Evolutionary conservation across 2,888 invertebrate genomes (phyloP), one percentile per base, ranked within the genome.

Genomic region (Nesidiocoris tenuis): DNA sequence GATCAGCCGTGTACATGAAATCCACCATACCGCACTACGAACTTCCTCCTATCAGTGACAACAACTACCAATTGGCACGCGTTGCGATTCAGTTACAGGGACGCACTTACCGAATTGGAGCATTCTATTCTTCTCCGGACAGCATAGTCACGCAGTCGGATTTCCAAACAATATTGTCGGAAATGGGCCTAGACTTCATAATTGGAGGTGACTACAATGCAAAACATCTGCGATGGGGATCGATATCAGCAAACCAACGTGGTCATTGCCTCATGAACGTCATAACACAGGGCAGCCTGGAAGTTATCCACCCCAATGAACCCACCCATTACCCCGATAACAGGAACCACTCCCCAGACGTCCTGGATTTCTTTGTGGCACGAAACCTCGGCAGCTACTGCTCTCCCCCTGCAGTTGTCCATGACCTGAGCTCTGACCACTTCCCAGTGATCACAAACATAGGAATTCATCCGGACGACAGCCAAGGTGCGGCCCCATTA

Each of bases 261-360:
- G 66, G 66, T 2, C 24, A 39, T 16, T 22, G 24, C 18, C 9
- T 66, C 5, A 2, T 25, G 1, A 39, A 66, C 39, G 24, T n/a
- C 18, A 25, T 24, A 12, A 23, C 7, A 2, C 66, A 66, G 39
- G 7, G 24, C 5, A 5, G 19, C 21, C n/a, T 66, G 2, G n/a
- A 5, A 2, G 25, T 66, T 2, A 2, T 9, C 9, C 66, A 66
- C 39, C 25, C 25, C 2, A n/a, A 9, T 17, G 66, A 66, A 66
- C 66, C 66, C 2, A 66, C 66, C 2, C 66, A 66, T 21, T 66
- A 66, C 66, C 66, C 66, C 2, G 66, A 23, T n/a, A 66, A 17
- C 18, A n/a, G 16, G 3, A 12, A 5, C 21, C 64, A 64, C 22
- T 12, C 64, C 17, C 57, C 67, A 5, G 39, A 67, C 18, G 16